phyloP scores from a whole-genome alignment of 2,113 vertebrate species.

The Oxyura jamaicensis region DNA sequence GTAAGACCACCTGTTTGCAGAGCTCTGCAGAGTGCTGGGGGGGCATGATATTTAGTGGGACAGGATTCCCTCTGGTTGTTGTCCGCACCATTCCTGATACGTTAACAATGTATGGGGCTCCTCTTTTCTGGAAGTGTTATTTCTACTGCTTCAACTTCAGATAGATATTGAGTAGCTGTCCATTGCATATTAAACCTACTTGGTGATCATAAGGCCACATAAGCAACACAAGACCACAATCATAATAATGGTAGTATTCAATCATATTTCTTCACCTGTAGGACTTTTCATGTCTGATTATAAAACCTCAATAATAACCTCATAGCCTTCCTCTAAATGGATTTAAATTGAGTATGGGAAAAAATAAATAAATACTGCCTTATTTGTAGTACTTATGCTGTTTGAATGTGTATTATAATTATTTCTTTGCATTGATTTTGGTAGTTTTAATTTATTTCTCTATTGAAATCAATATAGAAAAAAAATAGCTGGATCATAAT shows the following conservation, averaged over 20 bases:
- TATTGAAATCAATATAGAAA: slow-evolving; percentile 54
- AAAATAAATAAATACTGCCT: background rate
- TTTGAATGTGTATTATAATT: slow-evolving; percentile 38
- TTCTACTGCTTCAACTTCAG: background rate
- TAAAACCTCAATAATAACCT: slow-evolving; percentile 25
- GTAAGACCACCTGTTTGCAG: fast-evolving
- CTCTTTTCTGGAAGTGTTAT: background rate
- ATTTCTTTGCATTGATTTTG: slow-evolving; percentile 50
- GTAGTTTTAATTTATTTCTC: slow-evolving; percentile 66
- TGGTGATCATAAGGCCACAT: background rate
- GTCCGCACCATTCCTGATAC: fast-evolving
- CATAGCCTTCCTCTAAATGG: slow-evolving; percentile 34
- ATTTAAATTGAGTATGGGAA: slow-evolving; percentile 37
- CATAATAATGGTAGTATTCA: background rate
- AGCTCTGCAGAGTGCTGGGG: background rate
- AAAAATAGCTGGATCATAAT: slow-evolving; percentile 34
- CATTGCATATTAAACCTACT: background rate
- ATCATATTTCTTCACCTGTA: background rate
- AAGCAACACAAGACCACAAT: background rate
- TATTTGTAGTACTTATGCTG: slow-evolving; percentile 12
- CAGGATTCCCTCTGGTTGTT: background rate
- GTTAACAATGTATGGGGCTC: background rate
- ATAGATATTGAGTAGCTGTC: background rate
- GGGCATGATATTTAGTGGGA: background rate
- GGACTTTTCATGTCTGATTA: background rate